Evolutionary conservation across 2,797 vertebrate genomes (phyloP).

Genomic region (Anguilla megastoma): DNA sequence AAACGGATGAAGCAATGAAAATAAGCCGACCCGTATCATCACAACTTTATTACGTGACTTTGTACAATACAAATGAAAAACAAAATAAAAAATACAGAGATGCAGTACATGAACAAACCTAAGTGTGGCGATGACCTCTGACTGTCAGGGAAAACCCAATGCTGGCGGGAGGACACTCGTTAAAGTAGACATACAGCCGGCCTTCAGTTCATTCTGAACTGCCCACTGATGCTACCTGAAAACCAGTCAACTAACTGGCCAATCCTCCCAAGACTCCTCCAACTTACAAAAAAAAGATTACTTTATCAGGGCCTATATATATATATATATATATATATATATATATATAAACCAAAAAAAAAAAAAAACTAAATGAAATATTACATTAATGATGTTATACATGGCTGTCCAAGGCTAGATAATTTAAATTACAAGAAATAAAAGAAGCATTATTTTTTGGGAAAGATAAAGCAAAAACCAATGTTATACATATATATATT

Average conservation of each 20-base stretch:
- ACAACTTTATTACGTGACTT: slow-evolving; percentile 99
- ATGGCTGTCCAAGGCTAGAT: slow-evolving; percentile 83
- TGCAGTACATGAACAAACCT: slow-evolving; percentile 93
- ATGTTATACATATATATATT: slow-evolving; percentile 61
- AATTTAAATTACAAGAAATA: slow-evolving; percentile 80
- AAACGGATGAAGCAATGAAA: neutral
- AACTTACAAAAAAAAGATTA: slow-evolving; percentile 85
- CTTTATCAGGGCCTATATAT: slow-evolving; percentile 89
- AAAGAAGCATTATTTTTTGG: slow-evolving; percentile 81
- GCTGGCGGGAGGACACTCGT: slow-evolving; percentile 59
- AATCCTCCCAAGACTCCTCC: slow-evolving; percentile 70
- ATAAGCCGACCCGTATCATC: slow-evolving; percentile 67
- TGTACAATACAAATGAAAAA: slow-evolving; percentile 99
- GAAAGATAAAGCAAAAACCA: slow-evolving; percentile 71
- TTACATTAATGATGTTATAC: slow-evolving; percentile 89
- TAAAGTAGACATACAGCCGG: slow-evolving; percentile 68
- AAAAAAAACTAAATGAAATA: slow-evolving; percentile 90
- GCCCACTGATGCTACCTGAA: slow-evolving; percentile 46
- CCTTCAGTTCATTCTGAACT: slow-evolving; percentile 56
- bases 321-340: slow-evolving; percentile 70
- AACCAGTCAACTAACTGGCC: slow-evolving; percentile 53
- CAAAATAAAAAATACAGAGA: slow-evolving; percentile 96
- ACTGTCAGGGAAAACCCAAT: slow-evolving; percentile 75
- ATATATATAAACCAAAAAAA: slow-evolving; percentile 60
- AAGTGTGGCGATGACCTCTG: slow-evolving; percentile 75